Percentiles rank a stretch among this genome's conserved stretches.
phyloP scores from a whole-genome alignment of 2,888 invertebrate genomes.

The Branchellion lobata region DNA sequence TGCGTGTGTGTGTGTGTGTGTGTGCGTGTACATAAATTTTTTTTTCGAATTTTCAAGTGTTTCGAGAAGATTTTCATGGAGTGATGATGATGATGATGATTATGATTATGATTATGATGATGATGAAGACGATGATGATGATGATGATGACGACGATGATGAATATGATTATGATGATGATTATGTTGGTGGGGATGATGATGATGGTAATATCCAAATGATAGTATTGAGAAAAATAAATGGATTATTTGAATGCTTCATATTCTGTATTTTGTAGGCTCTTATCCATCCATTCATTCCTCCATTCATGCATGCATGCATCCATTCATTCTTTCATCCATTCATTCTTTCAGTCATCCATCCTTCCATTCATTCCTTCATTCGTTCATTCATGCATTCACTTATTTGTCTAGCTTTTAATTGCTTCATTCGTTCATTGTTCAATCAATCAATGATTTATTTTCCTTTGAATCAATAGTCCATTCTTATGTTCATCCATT shows the following conservation, averaged over 20 bases:
- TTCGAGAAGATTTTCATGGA: background rate
- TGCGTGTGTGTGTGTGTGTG: no score
- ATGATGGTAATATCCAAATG: background rate
- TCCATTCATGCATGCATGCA: constrained; percentile 11
- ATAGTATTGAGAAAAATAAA: background rate
- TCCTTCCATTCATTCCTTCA: background rate
- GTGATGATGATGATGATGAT: constrained; percentile 19
- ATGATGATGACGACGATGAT: constrained; percentile 35
- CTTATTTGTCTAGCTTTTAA: no score
- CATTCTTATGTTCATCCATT: background rate
- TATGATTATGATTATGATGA: constrained; percentile 19
- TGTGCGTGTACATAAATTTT: no score
- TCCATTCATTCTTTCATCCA: constrained; percentile 12
- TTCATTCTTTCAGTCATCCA: constrained; percentile 3
- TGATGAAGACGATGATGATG: constrained; percentile 26
- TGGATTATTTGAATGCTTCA: no score
- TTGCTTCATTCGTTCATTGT: background rate
- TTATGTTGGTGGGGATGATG: constrained; percentile 1
- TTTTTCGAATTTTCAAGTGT: no score
- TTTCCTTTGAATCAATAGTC: background rate
- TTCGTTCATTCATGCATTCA: background rate
- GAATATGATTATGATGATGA: constrained; percentile 30
- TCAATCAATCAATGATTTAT: background rate
- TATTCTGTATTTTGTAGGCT: no score
- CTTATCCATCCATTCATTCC: constrained; percentile 17